Percentiles rank a stretch among this genome's conserved stretches.
These are phyloP conservation scores for Nyctibius grandis DNA, from an alignment of 2,797 vertebrate genomes.

Conservation along the genomic window DNA sequence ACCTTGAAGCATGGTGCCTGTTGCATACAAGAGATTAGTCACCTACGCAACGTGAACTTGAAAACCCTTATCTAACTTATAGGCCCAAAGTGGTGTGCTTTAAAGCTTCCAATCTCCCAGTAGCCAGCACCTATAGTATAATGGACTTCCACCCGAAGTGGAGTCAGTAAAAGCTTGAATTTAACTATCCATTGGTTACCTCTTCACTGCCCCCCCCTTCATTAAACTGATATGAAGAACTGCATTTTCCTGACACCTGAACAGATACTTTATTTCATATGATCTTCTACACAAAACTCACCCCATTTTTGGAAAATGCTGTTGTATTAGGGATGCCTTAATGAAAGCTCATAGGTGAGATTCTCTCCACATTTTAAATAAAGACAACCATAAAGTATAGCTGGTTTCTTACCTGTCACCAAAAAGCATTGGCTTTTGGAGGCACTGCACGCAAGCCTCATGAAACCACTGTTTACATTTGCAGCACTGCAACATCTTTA, in stretches of 20 bases:
- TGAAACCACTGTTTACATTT: constrained; percentile 99
- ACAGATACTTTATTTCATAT: neutral
- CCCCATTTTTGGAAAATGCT: accelerated
- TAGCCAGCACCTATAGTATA: neutral
- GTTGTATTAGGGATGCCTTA: neutral
- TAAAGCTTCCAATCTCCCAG: neutral
- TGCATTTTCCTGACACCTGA: neutral
- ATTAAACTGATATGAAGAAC: neutral
- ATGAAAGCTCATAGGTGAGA: neutral
- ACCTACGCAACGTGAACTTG: neutral
- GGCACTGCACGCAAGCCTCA: constrained; percentile 94
- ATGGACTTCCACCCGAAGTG: neutral
- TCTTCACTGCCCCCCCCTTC: neutral
- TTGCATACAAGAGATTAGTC: neutral
- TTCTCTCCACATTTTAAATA: neutral
- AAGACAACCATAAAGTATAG: neutral
- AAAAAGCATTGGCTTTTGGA: constrained; percentile 96
- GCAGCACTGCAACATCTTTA: constrained; percentile 99
- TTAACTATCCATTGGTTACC: neutral
- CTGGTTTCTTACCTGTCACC: constrained; percentile 87
- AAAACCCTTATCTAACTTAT: neutral
- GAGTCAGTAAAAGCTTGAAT: neutral
- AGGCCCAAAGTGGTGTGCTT: neutral
- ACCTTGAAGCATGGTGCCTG: neutral
- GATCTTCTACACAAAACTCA: neutral